phyloP scores from a whole-genome alignment of 1,140 invertebrate species.

The Streblospio benedicti region DNA sequence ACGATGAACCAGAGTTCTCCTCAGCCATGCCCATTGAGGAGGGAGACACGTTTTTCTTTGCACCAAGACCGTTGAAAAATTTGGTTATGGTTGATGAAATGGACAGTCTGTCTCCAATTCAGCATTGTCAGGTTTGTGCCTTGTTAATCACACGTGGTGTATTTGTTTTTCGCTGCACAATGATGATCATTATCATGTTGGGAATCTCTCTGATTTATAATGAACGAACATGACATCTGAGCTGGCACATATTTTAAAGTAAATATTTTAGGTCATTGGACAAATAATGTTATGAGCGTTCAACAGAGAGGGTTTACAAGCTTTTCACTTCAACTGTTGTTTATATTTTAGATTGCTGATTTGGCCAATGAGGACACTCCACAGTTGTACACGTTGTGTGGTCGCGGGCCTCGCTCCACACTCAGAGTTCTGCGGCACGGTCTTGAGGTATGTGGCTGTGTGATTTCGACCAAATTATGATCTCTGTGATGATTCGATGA shows the following conservation, averaged over 20 bases:
- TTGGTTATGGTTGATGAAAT: conserved; percentile 96
- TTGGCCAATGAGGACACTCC: conserved; percentile 95
- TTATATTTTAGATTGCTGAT: conserved; percentile 51
- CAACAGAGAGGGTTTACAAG: too few relatives aligned
- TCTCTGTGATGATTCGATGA: too few relatives aligned
- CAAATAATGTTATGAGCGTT: too few relatives aligned
- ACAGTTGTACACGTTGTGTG: conserved; percentile 92
- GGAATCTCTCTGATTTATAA: background rate
- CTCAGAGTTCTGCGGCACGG: conserved; percentile 90
- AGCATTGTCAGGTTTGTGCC: conserved; percentile 75
- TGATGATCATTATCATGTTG: background rate
- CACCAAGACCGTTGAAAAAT: conserved; percentile 85
- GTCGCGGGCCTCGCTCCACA: conserved; percentile 85
- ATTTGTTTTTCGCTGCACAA: background rate
- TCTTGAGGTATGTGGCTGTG: conserved; percentile 58
- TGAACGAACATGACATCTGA: background rate
- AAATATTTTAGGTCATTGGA: background rate
- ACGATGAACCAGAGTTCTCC: conserved; percentile 98
- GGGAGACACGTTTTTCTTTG: conserved; percentile 99
- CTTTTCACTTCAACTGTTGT: too few relatives aligned
- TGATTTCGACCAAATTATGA: background rate
- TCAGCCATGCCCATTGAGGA: conserved; percentile 96
- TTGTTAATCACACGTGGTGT: too few relatives aligned
- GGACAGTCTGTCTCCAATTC: conserved; percentile 91
- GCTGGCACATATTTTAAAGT: background rate